Base-by-base conservation (phyloP, 2,888 invertebrate species). In the Belgica antarctica region DNA sequence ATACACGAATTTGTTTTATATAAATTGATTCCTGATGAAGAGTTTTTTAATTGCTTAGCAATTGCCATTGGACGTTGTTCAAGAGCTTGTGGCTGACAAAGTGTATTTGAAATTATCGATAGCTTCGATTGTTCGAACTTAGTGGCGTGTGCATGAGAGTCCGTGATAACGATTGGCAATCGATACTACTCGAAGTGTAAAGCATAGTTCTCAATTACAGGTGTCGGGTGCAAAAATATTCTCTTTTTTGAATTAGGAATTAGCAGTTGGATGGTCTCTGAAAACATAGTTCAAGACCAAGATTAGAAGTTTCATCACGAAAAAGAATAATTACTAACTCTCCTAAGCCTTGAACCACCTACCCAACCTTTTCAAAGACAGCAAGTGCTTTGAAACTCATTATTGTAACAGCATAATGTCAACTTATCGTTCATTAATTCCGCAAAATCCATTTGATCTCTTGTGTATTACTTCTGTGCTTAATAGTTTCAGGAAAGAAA, bases 31-130 rank as follows among this genome's bases (percentile, higher is more conserved):
- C 8, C 1, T 61, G 61, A 61, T 27, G 27, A 27, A 10, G 15
- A n/a, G n/a, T 19, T 25, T n/a, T 5, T 27, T 61, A 27, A 61
- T 61, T 61, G 15, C 61, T 61, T 61, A 27, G 61, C 27, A 12
- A 61, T 61, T 61, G 61, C 27, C 61, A 61, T 27, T 57, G 17
- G 61, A 15, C 27, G 25, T 4, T n/a, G 27, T 61, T 61, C 61
- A 24, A 61, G 27, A 27, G 61, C 25, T 8, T 61, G n/a, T 61
- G 57, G 27, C 27, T 1, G 61, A 61, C 28, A 12, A 62, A 62
- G 28, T 31, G 3, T 62, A 31, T 28, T 62, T 62, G 41, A 41
- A 63, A 10, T 63, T 41, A 63, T 63, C 63, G 63, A 63, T 62
- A 19, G 1, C 22, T n/a, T n/a, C n/a, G 10, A 10, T 15, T 36